Base-by-base conservation (phyloP, 2,113 vertebrate genomes). In the Dipodomys ordii region DNA sequence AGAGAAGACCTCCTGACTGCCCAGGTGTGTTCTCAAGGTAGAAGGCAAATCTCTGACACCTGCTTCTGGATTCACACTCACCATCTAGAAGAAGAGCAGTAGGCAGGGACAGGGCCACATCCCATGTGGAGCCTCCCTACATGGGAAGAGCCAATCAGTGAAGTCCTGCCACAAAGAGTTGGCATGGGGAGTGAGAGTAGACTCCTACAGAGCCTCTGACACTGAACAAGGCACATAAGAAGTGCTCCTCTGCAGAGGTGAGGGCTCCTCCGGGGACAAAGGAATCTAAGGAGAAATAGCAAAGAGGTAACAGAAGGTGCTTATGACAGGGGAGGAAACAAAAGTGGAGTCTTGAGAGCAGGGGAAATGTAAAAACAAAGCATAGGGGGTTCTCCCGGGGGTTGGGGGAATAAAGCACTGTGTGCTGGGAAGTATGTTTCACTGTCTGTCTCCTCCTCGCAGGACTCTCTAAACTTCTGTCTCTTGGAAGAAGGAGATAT, bases 151-250 rank as follows among this genome's bases (percentile, higher is more conserved):
- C 23, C 13, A 44, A 22, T 19, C 18, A 30, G 23, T 12, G n/a
- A 72, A 72, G 27, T 4, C 0, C 1, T 3, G 13, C 30, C 81
- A 68, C 6, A 1, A 1, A 28, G 7, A n/a, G 72, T 2, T n/a
- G 13, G 10, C 22, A 11, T 53, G 35, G 57, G 20, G 19, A 9
- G 6, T 20, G 22, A 92, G 30, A 13, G 23, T 12, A 0, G 5
- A 53, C 32, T 30, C 22, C 72, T 13, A 1, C 1, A 60, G 23
- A n/a, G 9, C 39, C 2, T 15, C 30, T 27, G 57, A 57, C 67
- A 19, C 71, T 65, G 39, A 69, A 49, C 64, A 20, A 0, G 19
- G 20, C n/a, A 20, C 7, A 0, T 2, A 32, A 22, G 44, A 11
- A 53, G 57, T 20, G 28, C 62, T 72, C 11, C 1, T 15, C 46